These are phyloP conservation scores for Patella vulgata DNA, from an alignment of 1,140 invertebrate genomes.

Conservation along the genomic window DNA sequence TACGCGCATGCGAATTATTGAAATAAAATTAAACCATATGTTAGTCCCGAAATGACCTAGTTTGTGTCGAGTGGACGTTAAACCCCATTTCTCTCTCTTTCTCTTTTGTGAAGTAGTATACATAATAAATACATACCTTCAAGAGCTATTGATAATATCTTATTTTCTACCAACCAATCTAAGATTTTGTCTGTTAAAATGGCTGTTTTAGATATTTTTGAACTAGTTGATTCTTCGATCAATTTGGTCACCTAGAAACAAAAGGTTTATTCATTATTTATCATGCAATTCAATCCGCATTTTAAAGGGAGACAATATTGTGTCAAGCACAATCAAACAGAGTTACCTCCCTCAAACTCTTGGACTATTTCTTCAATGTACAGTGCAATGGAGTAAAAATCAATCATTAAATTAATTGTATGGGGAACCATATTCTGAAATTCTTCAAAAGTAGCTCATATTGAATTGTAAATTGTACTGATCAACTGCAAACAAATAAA, in stretches of 20 bases:
- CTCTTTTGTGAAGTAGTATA: too few species aligned
- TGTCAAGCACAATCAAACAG: neutral
- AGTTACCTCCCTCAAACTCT: neutral
- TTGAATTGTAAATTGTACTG: neutral
- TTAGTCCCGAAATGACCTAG: too few species aligned
- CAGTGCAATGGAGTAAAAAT: too few species aligned
- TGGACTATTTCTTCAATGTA: too few species aligned
- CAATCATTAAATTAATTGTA: neutral
- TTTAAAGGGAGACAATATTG: neutral
- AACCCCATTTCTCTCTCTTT: too few species aligned
- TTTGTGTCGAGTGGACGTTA: too few species aligned
- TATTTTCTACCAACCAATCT: conserved; percentile 70
- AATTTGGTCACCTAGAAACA: conserved; percentile 65
- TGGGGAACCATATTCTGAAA: neutral
- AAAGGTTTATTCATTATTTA: too few species aligned
- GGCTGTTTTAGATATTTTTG: conserved; percentile 57
- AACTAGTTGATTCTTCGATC: conserved; percentile 67
- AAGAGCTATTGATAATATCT: conserved; percentile 69
- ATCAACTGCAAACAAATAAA: neutral
- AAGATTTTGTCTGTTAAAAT: conserved; percentile 66
- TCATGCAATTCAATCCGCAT: neutral
- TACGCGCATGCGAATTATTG: too few species aligned
- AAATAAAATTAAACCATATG: too few species aligned
- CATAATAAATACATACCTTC: conserved; percentile 67
- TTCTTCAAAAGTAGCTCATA: neutral